Evolutionary conservation across 1,140 invertebrate genomes (phyloP).

Genomic region (Cataglyphis hispanica): DNA sequence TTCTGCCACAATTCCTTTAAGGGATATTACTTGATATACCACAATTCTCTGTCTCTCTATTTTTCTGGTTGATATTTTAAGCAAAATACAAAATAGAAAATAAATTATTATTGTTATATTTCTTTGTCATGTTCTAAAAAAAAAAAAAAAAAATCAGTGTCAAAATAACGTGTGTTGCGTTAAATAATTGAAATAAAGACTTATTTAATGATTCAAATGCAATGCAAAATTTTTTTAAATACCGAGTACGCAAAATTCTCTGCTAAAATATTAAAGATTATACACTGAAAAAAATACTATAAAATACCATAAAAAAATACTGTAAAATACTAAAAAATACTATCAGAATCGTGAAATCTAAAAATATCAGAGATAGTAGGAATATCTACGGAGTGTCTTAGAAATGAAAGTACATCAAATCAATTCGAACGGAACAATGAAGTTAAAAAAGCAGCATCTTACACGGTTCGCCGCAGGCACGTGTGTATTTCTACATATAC

Average conservation of each 20-base stretch:
- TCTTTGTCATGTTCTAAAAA: background rate
- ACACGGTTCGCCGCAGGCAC: background rate
- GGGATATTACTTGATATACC: background rate
- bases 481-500: background rate
- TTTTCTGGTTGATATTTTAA: background rate
- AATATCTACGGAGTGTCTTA: background rate
- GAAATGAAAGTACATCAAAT: background rate
- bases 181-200: background rate
- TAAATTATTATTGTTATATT: background rate
- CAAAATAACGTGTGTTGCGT: background rate
- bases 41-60: background rate
- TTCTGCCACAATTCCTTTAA: background rate
- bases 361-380: background rate
- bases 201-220: background rate
- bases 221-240: background rate
- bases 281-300: conserved; percentile 7
- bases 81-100: conserved; percentile 11
- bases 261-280: background rate
- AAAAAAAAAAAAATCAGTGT: background rate
- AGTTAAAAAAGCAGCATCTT: conserved; percentile 9
- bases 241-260: background rate
- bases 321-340: too few relatives aligned
- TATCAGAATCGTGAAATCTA: background rate
- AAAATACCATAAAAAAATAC: too few relatives aligned
- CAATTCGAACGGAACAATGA: background rate